Percentiles rank a stretch among this genome's conserved stretches.
Evolutionary conservation across 2,113 vertebrate species (phyloP).

Genomic region (Struthio camelus): DNA sequence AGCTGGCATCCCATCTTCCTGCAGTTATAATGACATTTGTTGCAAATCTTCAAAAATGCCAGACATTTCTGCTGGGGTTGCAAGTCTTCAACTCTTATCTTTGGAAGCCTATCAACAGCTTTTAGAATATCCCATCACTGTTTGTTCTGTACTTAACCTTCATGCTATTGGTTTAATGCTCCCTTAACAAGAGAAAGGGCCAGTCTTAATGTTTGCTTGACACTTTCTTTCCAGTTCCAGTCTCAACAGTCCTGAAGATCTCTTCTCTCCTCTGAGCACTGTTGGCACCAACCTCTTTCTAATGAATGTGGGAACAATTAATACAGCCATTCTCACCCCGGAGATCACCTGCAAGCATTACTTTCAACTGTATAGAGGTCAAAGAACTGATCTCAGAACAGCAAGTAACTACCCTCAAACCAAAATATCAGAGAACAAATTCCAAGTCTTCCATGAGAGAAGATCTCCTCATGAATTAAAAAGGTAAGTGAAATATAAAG

Average conservation of each 20-base stretch:
- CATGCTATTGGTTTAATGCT: not conserved
- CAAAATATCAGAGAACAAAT: not conserved
- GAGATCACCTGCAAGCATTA: not conserved
- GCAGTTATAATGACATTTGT: not conserved
- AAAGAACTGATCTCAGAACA: not conserved
- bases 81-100: not conserved
- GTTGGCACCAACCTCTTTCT: not conserved
- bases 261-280: too few species aligned
- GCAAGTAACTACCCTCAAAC: not conserved
- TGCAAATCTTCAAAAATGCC: not conserved
- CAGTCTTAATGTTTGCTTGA: not conserved
- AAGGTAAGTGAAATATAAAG: not conserved
- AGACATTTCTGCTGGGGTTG: not conserved
- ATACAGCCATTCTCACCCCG: not conserved
- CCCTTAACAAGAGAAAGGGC: not conserved
- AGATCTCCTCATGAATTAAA: not conserved
- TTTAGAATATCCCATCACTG: too few species aligned
- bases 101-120: too few species aligned
- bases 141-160: too few species aligned
- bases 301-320: not conserved
- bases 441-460: not conserved
- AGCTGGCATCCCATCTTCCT: not conserved
- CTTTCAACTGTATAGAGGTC: not conserved
- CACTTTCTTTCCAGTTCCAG: not conserved
- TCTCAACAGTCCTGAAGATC: not conserved